phyloP scores from a whole-genome alignment of 1,140 invertebrate species.

The Musca domestica region DNA sequence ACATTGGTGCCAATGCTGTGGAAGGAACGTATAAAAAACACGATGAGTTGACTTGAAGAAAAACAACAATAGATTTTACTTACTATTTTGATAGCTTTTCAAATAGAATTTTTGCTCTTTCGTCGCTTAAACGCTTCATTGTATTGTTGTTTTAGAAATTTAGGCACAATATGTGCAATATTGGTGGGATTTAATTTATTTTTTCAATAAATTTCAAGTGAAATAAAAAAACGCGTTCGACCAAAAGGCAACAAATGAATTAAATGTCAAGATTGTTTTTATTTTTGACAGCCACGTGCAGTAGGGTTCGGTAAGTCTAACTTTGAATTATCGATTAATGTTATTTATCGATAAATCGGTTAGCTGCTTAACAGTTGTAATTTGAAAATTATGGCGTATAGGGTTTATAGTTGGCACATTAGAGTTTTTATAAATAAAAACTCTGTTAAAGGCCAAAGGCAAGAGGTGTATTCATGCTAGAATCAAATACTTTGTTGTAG shows the following conservation, averaged over 20 bases:
- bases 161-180: too few species aligned
- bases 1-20: slow-evolving; percentile 94
- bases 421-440: too few species aligned
- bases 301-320: too few species aligned
- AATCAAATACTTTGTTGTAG: too few species aligned
- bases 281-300: slow-evolving; percentile 17
- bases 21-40: slow-evolving; percentile 26
- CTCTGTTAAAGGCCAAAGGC: too few species aligned
- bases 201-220: neutral
- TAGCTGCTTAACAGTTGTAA: too few species aligned
- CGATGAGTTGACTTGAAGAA: slow-evolving; percentile 70
- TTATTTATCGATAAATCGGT: too few species aligned
- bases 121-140: slow-evolving; percentile 91
- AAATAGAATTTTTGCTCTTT: slow-evolving; percentile 86
- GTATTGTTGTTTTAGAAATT: neutral
- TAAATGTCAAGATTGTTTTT: slow-evolving; percentile 12
- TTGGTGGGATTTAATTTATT: neutral
- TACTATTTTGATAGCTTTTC: slow-evolving; percentile 96
- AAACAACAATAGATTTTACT: slow-evolving; percentile 38
- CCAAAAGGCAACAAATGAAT: neutral
- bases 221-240: neutral
- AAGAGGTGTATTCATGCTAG: too few species aligned
- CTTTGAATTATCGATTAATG: too few species aligned
- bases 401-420: too few species aligned
- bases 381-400: too few species aligned